These are phyloP conservation scores for Drosophila pullipes DNA, from an alignment of 2,888 invertebrate genomes.

Conservation along the genomic window DNA sequence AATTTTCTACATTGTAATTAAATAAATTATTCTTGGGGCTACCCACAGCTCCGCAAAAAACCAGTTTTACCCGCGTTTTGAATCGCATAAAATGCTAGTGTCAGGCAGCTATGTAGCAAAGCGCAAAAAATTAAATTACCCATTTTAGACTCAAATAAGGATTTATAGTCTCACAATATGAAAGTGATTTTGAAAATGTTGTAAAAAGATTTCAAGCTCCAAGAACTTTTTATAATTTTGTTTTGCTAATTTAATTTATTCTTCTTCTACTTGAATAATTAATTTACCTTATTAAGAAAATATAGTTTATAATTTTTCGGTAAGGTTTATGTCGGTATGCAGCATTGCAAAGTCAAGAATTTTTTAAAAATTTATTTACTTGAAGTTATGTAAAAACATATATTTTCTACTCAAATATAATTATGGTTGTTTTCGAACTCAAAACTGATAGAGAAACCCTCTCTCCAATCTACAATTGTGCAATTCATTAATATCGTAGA, in stretches of 20 bases:
- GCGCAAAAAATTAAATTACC: background rate
- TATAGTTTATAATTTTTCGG: background rate
- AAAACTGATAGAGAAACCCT: constrained; percentile 29
- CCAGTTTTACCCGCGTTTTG: constrained; percentile 35
- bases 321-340: background rate
- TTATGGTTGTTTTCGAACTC: background rate
- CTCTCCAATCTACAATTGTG: constrained; percentile 4
- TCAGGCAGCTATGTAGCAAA: background rate
- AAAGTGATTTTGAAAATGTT: background rate
- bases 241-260: background rate
- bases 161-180: background rate
- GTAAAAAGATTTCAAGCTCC: background rate
- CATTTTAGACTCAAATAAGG: background rate
- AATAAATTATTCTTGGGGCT: constrained; percentile 22
- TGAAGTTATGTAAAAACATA: background rate
- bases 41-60: constrained; percentile 40
- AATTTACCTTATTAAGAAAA: background rate
- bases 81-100: background rate
- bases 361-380: background rate
- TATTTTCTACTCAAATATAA: no score
- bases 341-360: background rate
- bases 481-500: background rate
- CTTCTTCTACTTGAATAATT: background rate
- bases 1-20: constrained; percentile 12
- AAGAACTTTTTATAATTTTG: background rate